Base-by-base conservation (phyloP, 1,140 invertebrate species). In the Pseudomyrmex dendroicus region DNA sequence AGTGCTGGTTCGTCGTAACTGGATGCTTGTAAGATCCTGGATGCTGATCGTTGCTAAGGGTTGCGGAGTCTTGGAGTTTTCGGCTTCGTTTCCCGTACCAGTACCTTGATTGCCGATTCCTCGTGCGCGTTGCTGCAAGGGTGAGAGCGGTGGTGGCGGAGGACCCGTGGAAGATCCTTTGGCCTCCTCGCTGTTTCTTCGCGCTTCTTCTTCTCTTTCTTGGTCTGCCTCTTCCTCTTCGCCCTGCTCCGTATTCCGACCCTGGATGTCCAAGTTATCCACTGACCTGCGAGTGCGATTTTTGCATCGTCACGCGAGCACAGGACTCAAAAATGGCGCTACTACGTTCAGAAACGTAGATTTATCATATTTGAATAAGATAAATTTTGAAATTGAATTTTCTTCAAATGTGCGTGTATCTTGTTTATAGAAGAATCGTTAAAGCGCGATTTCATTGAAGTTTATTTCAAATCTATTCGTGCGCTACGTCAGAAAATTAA, bases 41-140 rank as follows among this genome's bases (percentile, higher is more conserved):
- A 97, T 97, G 88, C 97, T 98, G 90, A 98, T 98, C 8, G 97
- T 96, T 0, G 97, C 96, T 2, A 98, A 92, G 0, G 97, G 97
- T 91, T 97, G 97, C 67, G 96, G 95, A 57, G 94, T 93, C 66
- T 94, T 92, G n/a, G 89, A 91, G 94, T 95, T 84, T 94, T 86
- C 93, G 91, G n/a, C 91, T 93, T 89, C 90, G 54, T 8, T 83
- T 13, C 82, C 66, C 13, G 20, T 86, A 20, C 13, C 17, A 12
- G 44, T 15, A 44, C 17, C 89, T 83, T 93, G 90, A 74, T 88
- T 64, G 35, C 52, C 87, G 35, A 5, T 35, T 12, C 57, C n/a
- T 15, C 22, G 62, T 73, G 25, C 50, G 59, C 86, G 59, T 17
- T 95, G 94, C 20, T 95, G 94, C 50, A 91, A 63, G 77, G 74